These are phyloP conservation scores for Hyla sarda DNA, from an alignment of 2,113 vertebrate species.

Conservation along the genomic window DNA sequence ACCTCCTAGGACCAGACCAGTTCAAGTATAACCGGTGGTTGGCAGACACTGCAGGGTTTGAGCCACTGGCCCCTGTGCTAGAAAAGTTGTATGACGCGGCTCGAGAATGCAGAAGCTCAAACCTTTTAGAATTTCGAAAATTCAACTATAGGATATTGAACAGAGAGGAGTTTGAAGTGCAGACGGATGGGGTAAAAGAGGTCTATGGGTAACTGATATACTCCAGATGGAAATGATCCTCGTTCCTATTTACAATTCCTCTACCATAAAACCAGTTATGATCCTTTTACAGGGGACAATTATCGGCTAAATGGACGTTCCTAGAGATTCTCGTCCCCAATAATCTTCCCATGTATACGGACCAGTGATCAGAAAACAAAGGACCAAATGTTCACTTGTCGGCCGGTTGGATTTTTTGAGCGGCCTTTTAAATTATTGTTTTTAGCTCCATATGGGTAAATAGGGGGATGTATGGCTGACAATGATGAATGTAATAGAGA, in stretches of 20 bases:
- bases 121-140: slow-evolving; percentile 66
- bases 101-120: slow-evolving; percentile 60
- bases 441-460: too few species aligned
- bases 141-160: slow-evolving; percentile 64
- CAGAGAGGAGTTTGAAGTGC: slow-evolving; percentile 63
- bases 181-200: neutral
- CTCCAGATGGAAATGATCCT: neutral
- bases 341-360: too few species aligned
- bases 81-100: slow-evolving; percentile 67
- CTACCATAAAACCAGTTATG: neutral
- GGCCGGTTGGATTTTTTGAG: too few species aligned
- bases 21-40: slow-evolving; percentile 71
- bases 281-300: too few species aligned
- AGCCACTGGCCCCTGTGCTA: slow-evolving; percentile 63
- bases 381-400: too few species aligned
- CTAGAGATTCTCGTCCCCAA: too few species aligned
- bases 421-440: too few species aligned
- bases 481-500: too few species aligned
- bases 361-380: too few species aligned
- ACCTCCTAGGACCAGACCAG: slow-evolving; percentile 66
- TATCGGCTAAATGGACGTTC: too few species aligned
- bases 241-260: too few species aligned
- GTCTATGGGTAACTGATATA: neutral
- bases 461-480: too few species aligned
- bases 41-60: slow-evolving; percentile 64